Conservation (phyloP, 2,113 vertebrate genomes). For the Sialia sialis region DNA sequence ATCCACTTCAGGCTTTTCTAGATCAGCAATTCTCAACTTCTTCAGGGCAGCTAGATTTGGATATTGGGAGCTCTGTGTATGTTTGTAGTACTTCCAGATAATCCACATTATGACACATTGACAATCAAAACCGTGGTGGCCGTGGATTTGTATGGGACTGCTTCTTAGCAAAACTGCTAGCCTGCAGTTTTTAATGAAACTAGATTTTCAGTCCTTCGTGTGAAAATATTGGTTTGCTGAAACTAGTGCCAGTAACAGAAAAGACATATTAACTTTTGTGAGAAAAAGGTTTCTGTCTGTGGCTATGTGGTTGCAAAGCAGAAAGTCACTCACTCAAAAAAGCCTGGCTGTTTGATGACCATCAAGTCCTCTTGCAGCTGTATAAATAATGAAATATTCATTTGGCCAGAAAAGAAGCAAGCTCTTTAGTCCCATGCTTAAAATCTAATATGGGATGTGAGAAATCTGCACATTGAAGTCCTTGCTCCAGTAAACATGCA, state of each 20-base stretch:
- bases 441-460: not conserved
- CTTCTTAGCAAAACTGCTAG: not conserved
- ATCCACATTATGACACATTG: not conserved
- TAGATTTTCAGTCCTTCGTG: not conserved
- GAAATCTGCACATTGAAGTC: not conserved
- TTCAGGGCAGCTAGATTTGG: not conserved
- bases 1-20: not conserved
- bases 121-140: not conserved
- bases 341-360: not conserved
- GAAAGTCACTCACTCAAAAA: not conserved
- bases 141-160: not conserved
- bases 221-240: not conserved
- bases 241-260: not conserved
- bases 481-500: not conserved
- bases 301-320: not conserved
- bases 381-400: slow-evolving; percentile 18
- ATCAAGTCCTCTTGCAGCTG: not conserved
- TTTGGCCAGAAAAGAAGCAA: not conserved
- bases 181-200: not conserved
- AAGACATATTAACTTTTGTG: not conserved
- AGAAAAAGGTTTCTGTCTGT: not conserved
- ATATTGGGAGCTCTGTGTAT: not conserved
- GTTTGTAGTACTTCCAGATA: not conserved
- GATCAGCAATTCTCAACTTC: not conserved
- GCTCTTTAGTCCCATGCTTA: not conserved